phyloP scores from a whole-genome alignment of 2,888 invertebrate genomes.

The Cyclophora punctaria region DNA sequence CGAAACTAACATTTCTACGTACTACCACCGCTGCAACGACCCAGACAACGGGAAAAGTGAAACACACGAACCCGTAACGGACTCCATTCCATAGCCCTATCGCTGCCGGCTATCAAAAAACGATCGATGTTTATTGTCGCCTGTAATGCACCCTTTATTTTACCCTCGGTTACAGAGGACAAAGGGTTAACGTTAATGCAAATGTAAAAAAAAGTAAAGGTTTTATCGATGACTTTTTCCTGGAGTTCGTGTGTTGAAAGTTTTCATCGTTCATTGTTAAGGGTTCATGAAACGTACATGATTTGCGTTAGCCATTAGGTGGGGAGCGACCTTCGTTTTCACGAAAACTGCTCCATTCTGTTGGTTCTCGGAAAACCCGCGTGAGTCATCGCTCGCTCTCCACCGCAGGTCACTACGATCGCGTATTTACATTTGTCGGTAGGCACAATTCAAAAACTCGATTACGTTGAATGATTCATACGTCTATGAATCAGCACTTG shows the following conservation, averaged over 20 bases:
- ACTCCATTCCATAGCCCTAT: not conserved
- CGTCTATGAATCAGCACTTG: constrained; percentile 62
- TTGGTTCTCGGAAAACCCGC: constrained; percentile 70
- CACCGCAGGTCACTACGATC: constrained; percentile 65
- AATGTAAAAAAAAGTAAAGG: constrained; percentile 7
- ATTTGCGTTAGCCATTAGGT: constrained; percentile 22
- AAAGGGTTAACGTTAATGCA: constrained; percentile 27
- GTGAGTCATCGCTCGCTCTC: constrained; percentile 64
- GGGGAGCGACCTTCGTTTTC: constrained; percentile 61
- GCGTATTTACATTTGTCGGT: constrained; percentile 64
- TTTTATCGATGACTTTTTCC: constrained; percentile 21
- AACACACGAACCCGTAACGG: constrained; percentile 16
- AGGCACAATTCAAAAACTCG: constrained; percentile 71
- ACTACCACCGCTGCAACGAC: constrained; percentile 28
- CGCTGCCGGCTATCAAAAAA: constrained; percentile 1
- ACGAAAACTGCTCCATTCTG: constrained; percentile 60
- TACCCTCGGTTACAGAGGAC: constrained; percentile 27
- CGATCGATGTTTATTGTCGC: constrained; percentile 41
- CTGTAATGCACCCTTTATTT: constrained; percentile 35
- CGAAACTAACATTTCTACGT: constrained; percentile 29
- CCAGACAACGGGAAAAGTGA: constrained; percentile 20
- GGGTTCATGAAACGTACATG: no score
- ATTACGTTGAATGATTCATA: constrained; percentile 69
- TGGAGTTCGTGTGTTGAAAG: constrained; percentile 22
- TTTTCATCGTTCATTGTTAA: constrained; percentile 3